Evolutionary conservation across 2,113 vertebrate genomes (phyloP), one percentile per base, ranked within the genome.

Genomic region (Acanthochromis polyacanthus): DNA sequence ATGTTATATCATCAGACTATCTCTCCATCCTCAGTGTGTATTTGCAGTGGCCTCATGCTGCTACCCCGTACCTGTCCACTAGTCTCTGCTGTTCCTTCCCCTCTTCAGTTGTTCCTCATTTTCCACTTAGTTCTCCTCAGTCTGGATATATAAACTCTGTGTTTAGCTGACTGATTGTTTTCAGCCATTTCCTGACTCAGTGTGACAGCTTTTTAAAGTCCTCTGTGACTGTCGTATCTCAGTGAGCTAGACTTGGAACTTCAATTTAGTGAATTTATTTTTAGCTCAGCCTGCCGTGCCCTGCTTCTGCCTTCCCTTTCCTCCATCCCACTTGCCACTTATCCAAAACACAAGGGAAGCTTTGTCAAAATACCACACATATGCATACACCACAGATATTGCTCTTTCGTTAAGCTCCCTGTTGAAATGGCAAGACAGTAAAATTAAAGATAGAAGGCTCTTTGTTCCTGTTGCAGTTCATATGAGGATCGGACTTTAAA

Each of bases 251-350:
- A 32, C 69, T 80, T 73, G 52, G 46, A 67, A 46, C 56, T 70
- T 69, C 57, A n/a, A 80, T 71, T 71, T 50, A 66, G 46, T 40
- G 20, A 11, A 64, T 8, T 53, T 43, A 72, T 72, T 62, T 80
- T 69, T 28, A 71, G 60, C 30, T 12, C 10, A 28, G 23, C 60
- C 64, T 51, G 50, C 45, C 51, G 61, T 71, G 38, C 30, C 65
- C 28, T 72, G 10, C 7, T 17, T 46, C 22, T 71, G 53, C 58
- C 57, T 48, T 51, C 25, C 57, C 23, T 36, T 46, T 30, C 51
- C 30, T 67, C 38, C 23, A 17, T 71, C 50, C 40, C 62, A 19
- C 55, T 62, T 63, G 45, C 59, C 36, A 70, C 14, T 28, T 60
- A 28, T 67, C 22, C 60, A 65, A 71, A 60, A 38, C 43, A 68